Evolutionary conservation across 1,140 invertebrate genomes (phyloP).

Genomic region (Orchestia grillus): DNA sequence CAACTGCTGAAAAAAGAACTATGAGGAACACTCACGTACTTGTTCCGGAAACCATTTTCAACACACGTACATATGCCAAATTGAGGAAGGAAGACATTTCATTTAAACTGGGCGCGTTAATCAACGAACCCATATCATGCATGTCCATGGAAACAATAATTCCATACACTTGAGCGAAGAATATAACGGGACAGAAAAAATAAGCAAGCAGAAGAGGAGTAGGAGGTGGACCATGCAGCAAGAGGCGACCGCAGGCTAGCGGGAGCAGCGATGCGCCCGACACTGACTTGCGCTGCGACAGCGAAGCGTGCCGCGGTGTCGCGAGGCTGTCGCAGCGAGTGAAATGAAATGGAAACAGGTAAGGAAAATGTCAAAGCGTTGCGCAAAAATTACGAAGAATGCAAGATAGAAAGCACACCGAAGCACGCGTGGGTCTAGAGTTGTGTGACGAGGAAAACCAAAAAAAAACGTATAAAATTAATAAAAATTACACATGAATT

Average conservation of each 20-base stretch:
- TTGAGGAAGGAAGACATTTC: background rate
- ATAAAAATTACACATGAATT: too few species aligned
- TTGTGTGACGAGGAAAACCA: too few species aligned
- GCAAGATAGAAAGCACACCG: background rate
- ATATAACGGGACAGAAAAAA: background rate
- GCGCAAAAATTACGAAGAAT: background rate
- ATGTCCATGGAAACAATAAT: background rate
- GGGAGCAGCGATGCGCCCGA: background rate
- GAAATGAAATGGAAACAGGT: background rate
- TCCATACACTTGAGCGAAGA: background rate
- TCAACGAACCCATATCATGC: background rate
- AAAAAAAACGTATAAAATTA: too few species aligned
- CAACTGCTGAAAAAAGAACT: background rate
- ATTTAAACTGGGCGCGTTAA: background rate
- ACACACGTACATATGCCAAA: background rate
- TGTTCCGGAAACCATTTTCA: background rate
- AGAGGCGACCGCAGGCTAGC: background rate
- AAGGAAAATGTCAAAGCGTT: background rate
- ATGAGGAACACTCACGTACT: background rate
- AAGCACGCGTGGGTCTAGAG: background rate
- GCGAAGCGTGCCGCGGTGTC: background rate
- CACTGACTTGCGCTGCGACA: background rate
- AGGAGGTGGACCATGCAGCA: too few species aligned
- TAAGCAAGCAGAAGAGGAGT: background rate
- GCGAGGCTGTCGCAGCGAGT: background rate